These are phyloP conservation scores for Lucifuga dentata DNA, from an alignment of 2,113 vertebrate genomes.

Conservation along the genomic window DNA sequence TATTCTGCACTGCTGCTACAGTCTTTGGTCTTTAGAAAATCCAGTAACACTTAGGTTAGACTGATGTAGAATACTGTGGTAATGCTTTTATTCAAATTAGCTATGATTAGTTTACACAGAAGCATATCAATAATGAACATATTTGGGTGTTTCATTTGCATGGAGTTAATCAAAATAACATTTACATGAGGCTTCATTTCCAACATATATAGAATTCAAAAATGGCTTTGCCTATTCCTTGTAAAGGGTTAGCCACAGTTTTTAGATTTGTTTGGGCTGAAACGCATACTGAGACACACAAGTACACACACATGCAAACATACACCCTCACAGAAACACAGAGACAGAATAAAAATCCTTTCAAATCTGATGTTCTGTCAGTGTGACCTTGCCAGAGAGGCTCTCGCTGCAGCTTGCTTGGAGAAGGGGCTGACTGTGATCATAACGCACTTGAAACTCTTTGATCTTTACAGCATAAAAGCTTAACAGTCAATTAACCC, in stretches of 20 bases:
- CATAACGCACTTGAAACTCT: slow-evolving; percentile 36
- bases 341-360: neutral
- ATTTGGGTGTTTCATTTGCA: slow-evolving; percentile 2
- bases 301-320: neutral
- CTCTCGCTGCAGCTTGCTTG: slow-evolving; percentile 2
- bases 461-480: slow-evolving; percentile 53
- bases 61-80: too few species aligned
- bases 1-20: neutral
- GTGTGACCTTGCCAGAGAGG: slow-evolving; percentile 47
- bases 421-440: slow-evolving; percentile 60
- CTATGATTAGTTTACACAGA: too few species aligned
- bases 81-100: too few species aligned
- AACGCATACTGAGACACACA: neutral
- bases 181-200: slow-evolving; percentile 1
- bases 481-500: slow-evolving; percentile 72
- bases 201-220: neutral
- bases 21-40: too few species aligned
- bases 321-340: neutral
- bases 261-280: neutral
- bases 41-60: too few species aligned
- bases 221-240: neutral
- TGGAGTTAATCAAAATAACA: neutral
- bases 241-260: neutral
- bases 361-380: slow-evolving; percentile 32
- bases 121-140: neutral